Evolutionary conservation across 2,888 invertebrate species (phyloP).

Genomic region (Tetramorium bicarinatum): DNA sequence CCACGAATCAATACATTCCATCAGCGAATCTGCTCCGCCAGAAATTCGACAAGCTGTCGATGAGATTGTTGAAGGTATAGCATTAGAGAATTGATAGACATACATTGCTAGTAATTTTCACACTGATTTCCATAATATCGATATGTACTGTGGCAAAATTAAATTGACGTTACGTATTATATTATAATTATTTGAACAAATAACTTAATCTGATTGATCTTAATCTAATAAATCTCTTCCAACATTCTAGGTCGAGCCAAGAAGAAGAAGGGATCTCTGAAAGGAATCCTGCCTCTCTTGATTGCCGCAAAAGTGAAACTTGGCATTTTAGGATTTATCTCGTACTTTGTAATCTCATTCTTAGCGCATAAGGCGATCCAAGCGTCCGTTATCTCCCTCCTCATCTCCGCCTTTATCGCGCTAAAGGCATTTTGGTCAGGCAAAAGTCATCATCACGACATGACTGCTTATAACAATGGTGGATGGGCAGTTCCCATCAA

Average conservation of each 20-base stretch:
- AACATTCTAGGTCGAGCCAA: conserved; percentile 87
- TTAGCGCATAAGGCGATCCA: conserved; percentile 90
- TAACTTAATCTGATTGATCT: background rate
- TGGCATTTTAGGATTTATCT: conserved; percentile 87
- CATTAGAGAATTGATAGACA: background rate
- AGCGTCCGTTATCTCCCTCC: conserved; percentile 88
- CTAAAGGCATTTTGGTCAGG: conserved; percentile 83
- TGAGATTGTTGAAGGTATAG: conserved; percentile 88
- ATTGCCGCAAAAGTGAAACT: conserved; percentile 89
- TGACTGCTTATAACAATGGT: conserved; percentile 81
- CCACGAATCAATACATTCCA: conserved; percentile 84
- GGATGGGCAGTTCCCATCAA: conserved; percentile 67
- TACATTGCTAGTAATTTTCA: conserved; percentile 30
- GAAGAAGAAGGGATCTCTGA: conserved; percentile 88
- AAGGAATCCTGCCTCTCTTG: conserved; percentile 88
- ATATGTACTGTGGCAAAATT: background rate
- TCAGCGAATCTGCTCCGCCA: conserved; percentile 88
- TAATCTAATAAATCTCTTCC: conserved; percentile 14
- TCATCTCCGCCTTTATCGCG: conserved; percentile 88
- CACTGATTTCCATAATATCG: background rate
- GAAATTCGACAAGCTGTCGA: conserved; percentile 88
- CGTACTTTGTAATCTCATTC: conserved; percentile 88
- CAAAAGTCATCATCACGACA: conserved; percentile 78
- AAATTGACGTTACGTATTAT: background rate
- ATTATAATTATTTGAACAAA: background rate